Base-by-base conservation (phyloP, 2,888 invertebrate species). In the Pardosa pseudoannulata region DNA sequence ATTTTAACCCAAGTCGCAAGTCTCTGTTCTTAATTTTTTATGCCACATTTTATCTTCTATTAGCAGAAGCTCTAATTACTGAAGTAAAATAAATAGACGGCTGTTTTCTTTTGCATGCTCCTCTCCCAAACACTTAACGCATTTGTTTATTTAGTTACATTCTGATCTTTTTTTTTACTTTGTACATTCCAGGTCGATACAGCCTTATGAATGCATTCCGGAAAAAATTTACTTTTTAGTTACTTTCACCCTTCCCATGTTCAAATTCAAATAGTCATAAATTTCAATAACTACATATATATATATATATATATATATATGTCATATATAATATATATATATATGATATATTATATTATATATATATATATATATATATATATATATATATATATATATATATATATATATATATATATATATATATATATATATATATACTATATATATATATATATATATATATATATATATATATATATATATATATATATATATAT, bases 51-150 rank as follows among this genome's bases (percentile, higher is more conserved):
- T 78, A 85, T 85, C 78, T 78, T 85, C 83, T 85, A 85, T 85
- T 85, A 85, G 73, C 83, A 85, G 83, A 78, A 83, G 83, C 78
- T 56, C 83, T 79, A 78, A 85, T 85, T 85, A 85, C 78, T 78
- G 46, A 56, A 56, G 56, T 23, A 56, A 56, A 23, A 56, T 56
- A 56, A 56, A 56, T 56, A 56, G 19, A 16, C 23, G 19, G 56
- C 1, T 16, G 11, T 23, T 23, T 19, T 2, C 56, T 56, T 56
- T 23, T 23, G 2, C 23, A 3, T 46, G 2, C 19, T 56, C 23
- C 6, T 56, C 23, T 56, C 19, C 2, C 9, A 16, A 46, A 13
- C 16, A 13, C 1, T 13, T 19, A 56, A 19, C 5, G 23, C 56
- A 23, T 56, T 56, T 56, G 11, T 56, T 56, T 56, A 23, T 56